Base-by-base conservation (phyloP, 2,888 invertebrate species). In the Drepanosiphum platanoidis region DNA sequence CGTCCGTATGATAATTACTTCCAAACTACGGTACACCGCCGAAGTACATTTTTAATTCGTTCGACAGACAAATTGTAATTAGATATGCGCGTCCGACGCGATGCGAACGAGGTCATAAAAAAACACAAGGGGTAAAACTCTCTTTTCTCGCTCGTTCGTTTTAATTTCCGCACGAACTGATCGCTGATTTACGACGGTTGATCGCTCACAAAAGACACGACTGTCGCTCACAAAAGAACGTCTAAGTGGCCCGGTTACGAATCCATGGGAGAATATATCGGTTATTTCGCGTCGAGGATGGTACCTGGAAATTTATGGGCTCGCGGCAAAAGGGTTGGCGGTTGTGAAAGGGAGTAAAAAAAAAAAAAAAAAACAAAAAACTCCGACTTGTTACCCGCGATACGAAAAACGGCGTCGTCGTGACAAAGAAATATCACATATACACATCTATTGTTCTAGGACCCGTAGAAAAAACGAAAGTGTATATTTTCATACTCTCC, bases 161-260 rank as follows among this genome's bases (percentile, higher is more conserved):
- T 80, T 61, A 46, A 52, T 84, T 84, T 68, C 75, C 83, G 75
- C 83, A 77, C 75, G 83, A 75, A 83, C 74, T 75, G 83, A 84
- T 84, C 52, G 52, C 58, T 74, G 83, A 84, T 84, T 84, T 68
- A 83, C 46, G 64, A 82, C 82, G 72, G 83, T 75, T 68, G 83
- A 82, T 82, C 74, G 83, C 34, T 42, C 70, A 80, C 68, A 80
- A 80, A 80, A 80, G 80, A 68, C 78, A 32, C 78, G 52, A 22
- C 18, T 1, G 39, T 70, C 70, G 72, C 5, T 30, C 7, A 84
- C 82, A 83, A 83, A 64, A 82, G 42, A 82, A 72, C 8, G 74
- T 68, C 66, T 52, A 84, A 84, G 83, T 84, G 75, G 83, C 83
- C 83, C 68, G 75, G 83, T 84, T 75, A 75, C 52, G 83, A 75